Conservation (phyloP, 2,797 vertebrate genomes). For the Nyctibius grandis region DNA sequence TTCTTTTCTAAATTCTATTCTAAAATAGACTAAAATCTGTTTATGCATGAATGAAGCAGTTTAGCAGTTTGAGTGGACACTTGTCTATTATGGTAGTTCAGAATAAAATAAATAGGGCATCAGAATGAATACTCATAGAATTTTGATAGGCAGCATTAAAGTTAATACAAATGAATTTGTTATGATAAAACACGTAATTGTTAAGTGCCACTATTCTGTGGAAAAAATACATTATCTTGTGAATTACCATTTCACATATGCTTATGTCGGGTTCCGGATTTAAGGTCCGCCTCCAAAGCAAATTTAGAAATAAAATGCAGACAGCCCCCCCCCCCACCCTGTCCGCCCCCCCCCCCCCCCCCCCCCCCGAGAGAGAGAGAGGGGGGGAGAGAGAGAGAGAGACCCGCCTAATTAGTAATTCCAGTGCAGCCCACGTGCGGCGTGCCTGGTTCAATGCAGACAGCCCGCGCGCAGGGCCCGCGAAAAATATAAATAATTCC, state of each 20-base stretch:
- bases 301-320: too few species aligned
- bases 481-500: too few species aligned
- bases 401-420: too few species aligned
- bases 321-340: too few species aligned
- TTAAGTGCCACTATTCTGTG: neutral
- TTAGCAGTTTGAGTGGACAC: neutral
- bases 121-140: neutral
- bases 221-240: neutral
- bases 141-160: neutral
- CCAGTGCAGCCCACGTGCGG: too few species aligned
- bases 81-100: neutral
- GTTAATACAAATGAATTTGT: slow-evolving; percentile 9
- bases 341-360: too few species aligned
- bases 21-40: neutral
- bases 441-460: too few species aligned
- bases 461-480: too few species aligned
- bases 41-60: neutral
- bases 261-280: too few species aligned
- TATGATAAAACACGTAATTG: neutral
- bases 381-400: too few species aligned
- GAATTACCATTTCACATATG: slow-evolving; percentile 18
- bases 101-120: neutral
- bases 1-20: neutral
- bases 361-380: too few species aligned
- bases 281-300: too few species aligned